Evolutionary conservation across 2,113 vertebrate species (phyloP).

Genomic region (Saccopteryx leptura): DNA sequence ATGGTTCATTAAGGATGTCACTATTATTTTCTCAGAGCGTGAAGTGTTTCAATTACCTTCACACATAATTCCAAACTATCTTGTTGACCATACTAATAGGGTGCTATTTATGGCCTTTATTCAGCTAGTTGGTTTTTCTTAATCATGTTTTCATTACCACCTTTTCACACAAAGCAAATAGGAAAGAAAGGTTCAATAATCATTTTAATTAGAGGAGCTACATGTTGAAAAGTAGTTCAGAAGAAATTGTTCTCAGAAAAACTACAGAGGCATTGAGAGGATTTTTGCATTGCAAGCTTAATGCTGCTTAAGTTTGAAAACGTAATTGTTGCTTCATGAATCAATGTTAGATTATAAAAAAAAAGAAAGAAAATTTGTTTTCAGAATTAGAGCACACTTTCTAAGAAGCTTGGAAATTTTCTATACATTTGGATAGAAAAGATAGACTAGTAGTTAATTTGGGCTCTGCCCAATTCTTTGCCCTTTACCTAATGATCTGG

Average conservation of each 20-base stretch:
- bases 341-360: constrained; percentile 28
- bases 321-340: constrained; percentile 44
- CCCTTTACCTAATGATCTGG: background rate
- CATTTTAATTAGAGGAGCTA: constrained; percentile 54
- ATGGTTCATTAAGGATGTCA: constrained; percentile 51
- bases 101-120: constrained; percentile 11
- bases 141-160: constrained; percentile 39
- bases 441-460: background rate
- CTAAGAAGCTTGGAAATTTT: constrained; percentile 28
- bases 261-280: background rate
- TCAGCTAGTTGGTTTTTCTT: background rate
- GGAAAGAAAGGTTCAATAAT: constrained; percentile 39
- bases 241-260: constrained; percentile 66
- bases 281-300: constrained; percentile 22
- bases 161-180: constrained; percentile 27
- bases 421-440: background rate
- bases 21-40: constrained; percentile 55
- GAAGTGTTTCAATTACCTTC: constrained; percentile 55
- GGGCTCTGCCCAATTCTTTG: background rate
- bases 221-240: constrained; percentile 37
- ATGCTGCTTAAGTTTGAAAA: constrained; percentile 24
- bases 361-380: constrained; percentile 15
- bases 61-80: constrained; percentile 10
- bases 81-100: background rate
- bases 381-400: background rate